These are phyloP conservation scores for Minunthozetes semirufus DNA, from an alignment of 2,888 invertebrate species.

Conservation along the genomic window DNA sequence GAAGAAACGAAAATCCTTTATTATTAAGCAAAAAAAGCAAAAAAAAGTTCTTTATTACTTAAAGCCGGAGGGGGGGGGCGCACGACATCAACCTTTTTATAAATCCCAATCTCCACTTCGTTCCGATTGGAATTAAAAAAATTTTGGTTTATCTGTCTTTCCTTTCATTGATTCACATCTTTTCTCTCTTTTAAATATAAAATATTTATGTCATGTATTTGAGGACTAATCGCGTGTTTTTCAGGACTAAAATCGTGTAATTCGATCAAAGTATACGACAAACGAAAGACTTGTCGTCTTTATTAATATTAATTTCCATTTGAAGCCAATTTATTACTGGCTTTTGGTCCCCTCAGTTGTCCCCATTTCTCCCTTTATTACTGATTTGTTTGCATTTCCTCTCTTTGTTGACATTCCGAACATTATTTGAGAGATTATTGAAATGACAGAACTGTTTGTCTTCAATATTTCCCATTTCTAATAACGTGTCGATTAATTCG, in stretches of 20 bases:
- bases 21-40: no score
- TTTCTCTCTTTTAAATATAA: neutral
- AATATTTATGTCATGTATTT: slow-evolving; percentile 16
- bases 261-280: neutral
- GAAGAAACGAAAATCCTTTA: neutral
- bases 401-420: slow-evolving; percentile 12
- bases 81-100: no score
- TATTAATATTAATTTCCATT: slow-evolving; percentile 6
- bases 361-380: no score
- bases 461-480: neutral
- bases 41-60: no score
- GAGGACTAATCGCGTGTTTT: neutral
- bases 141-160: neutral
- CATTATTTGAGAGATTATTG: neutral
- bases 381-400: slow-evolving; percentile 24
- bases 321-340: neutral
- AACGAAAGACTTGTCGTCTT: neutral
- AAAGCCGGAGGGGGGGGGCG: no score
- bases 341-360: no score
- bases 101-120: no score
- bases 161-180: neutral
- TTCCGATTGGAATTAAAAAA: neutral
- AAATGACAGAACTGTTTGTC: slow-evolving; percentile 18
- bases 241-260: neutral
- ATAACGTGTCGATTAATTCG: neutral